Base-by-base conservation (phyloP, 2,797 vertebrate genomes). In the Typhlichthys subterraneus region DNA sequence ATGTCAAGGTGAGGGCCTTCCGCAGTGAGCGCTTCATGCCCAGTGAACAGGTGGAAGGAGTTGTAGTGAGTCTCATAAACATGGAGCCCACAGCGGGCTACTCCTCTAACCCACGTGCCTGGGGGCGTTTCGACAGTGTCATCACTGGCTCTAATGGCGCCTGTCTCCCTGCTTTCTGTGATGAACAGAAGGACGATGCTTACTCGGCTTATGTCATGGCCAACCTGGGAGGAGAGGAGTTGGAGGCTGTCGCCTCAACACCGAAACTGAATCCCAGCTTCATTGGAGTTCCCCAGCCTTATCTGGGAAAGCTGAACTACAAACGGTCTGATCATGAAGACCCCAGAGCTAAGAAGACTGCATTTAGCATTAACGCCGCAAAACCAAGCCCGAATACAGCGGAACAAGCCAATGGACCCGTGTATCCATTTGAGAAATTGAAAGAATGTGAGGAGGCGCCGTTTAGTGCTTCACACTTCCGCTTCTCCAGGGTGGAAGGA, bases 51-150 rank as follows among this genome's bases (percentile, higher is more conserved):
- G 93, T 96, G 64, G 94, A 96, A 67, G 96, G 97, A 13, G 98
- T 96, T 1, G 95, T 99, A 4, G 84, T 97, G 58, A 97, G 94
- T 13, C 87, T 96, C 8, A 98, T 99, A 80, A 99, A 99, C 70
- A 94, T 94, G 75, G 98, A 99, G 77, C 98, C 98, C 55, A 88
- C 90, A 33, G 80, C 95, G 3, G 97, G 98, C 8, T 99, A 92
- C 79, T 94, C 96, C 1, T 91, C 94, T 54, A 99, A 99, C 73
- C 98, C 97, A 23, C 92, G 95, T 66, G 95, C 95, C 4, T 99
- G 98, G 98, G 98, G 98, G 0, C 94, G 98, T 45, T 99, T 98
- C 0, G 98, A 99, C 66, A 99, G 97, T 0, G 95, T 94, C 1
- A 86, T 99, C 73, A 99, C 97, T 0, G 95, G 96, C 4, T 73